Evolutionary conservation across 2,113 vertebrate species (phyloP), one percentile per base, ranked within the genome.

Genomic region (Saimiri boliviensis): DNA sequence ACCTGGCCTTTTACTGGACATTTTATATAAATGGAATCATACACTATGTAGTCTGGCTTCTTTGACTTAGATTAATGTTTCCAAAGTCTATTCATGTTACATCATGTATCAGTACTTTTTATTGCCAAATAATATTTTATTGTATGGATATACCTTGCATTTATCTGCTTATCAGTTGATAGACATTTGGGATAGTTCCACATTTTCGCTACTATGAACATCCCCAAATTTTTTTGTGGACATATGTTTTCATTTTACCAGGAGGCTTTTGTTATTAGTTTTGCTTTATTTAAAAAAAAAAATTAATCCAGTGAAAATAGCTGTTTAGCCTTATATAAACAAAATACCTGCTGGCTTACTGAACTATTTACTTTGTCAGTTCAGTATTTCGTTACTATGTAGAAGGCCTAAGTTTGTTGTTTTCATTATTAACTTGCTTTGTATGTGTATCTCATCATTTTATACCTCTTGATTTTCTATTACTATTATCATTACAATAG

Each of bases 381-480:
- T 8, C 23, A 85, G 9, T 93, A 66, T 94, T 96, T 93, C 95
- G 30, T 86, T 91, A 71, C 25, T 58, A 45, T 66, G 70, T n/a
- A 93, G 25, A 95, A 27, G 14, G 14, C 52, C n/a, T 91, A 87
- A 91, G 16, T 79, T 79, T 56, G 47, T 89, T 93, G 37, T 56
- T 95, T 95, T 63, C 37, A 37, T 87, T 97, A 85, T 93, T 90
- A 82, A 86, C 95, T 94, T 93, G 32, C 56, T 94, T 85, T 94
- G 32, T 86, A 56, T 92, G 9, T 96, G 2, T 84, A 10, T 70
- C 35, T 80, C 35, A 84, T 89, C 16, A 80, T 23, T 89, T 89
- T 45, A 9, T 94, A 86, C 23, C 68, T 93, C 45, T 86, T 82
- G 23, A 71, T 89, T 94, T 86, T n/a, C 17, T 87, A 32, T 85